Conservation (phyloP, 2,113 vertebrate genomes). For the Meles meles region DNA sequence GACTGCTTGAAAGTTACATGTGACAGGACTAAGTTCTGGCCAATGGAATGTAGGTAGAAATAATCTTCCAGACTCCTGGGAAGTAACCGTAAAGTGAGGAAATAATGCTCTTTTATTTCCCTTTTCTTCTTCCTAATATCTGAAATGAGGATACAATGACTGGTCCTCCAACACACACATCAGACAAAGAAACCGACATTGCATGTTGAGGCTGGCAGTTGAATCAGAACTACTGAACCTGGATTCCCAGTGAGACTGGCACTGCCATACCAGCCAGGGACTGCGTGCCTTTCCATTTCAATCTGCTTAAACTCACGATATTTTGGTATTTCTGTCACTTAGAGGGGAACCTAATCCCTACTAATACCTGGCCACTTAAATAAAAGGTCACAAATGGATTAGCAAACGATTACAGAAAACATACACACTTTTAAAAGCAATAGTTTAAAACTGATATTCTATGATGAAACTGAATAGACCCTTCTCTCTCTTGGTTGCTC, state of each 20-base stretch:
- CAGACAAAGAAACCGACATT: neutral
- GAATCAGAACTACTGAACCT: too few species aligned
- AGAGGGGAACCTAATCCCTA: neutral
- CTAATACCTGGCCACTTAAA: neutral
- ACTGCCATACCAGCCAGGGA: rapidly evolving
- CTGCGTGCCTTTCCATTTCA: neutral
- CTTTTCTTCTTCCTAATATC: neutral
- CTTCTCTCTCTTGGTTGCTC: neutral
- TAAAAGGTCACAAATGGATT: neutral
- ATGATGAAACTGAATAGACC: neutral
- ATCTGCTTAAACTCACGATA: too few species aligned
- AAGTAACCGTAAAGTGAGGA: neutral
- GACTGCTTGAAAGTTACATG: neutral
- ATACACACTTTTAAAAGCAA: neutral
- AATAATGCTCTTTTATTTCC: neutral
- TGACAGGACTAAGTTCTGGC: neutral
- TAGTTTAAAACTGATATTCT: neutral
- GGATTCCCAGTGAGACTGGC: rapidly evolving
- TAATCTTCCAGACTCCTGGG: neutral
- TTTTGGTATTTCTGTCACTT: neutral
- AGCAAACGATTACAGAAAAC: neutral
- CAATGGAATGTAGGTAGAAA: neutral
- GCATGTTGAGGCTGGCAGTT: neutral
- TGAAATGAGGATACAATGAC: neutral
- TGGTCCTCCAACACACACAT: neutral